A percentile compares a stretch with the other conserved stretches of the same genome.
Conservation (phyloP, 2,888 invertebrate species). For the Nemotelus nigrinus region DNA sequence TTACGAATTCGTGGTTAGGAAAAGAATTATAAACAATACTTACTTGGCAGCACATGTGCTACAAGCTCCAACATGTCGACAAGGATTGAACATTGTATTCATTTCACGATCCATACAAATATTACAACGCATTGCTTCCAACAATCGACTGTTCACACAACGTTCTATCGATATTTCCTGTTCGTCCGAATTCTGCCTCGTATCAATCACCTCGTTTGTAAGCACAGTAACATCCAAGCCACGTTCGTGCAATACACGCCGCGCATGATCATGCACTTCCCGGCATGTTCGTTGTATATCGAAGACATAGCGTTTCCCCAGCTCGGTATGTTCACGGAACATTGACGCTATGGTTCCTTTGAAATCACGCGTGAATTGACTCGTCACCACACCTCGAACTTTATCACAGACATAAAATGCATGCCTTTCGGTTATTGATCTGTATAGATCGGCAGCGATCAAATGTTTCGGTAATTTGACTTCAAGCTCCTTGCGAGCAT, state of each 20-base stretch:
- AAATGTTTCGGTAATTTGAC: slow-evolving; percentile 84
- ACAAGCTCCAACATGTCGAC: slow-evolving; percentile 89
- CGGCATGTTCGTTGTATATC: slow-evolving; percentile 88
- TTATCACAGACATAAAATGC: slow-evolving; percentile 94
- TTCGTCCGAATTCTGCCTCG: slow-evolving; percentile 58
- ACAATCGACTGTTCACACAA: slow-evolving; percentile 64
- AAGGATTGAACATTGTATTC: slow-evolving; percentile 86
- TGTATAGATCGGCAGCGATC: slow-evolving; percentile 82
- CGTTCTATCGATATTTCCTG: slow-evolving; percentile 63
- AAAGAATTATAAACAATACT: slow-evolving; percentile 46
- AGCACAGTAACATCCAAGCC: slow-evolving; percentile 58
- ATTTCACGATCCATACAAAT: slow-evolving; percentile 88
- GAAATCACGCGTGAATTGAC: slow-evolving; percentile 88
- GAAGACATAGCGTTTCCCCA: slow-evolving; percentile 90
- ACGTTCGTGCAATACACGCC: slow-evolving; percentile 75
- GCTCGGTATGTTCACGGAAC: slow-evolving; percentile 87
- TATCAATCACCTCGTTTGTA: slow-evolving; percentile 46
- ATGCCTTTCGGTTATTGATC: slow-evolving; percentile 90
- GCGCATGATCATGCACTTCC: slow-evolving; percentile 89
- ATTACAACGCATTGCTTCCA: slow-evolving; percentile 81
- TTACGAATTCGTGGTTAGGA: not conserved
- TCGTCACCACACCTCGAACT: slow-evolving; percentile 85
- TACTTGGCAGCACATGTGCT: slow-evolving; percentile 76
- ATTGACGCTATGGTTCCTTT: slow-evolving; percentile 91
- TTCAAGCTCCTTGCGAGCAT: slow-evolving; percentile 74